These are phyloP conservation scores for Cynaeus angustus DNA, from an alignment of 2,888 invertebrate genomes.

Conservation along the genomic window DNA sequence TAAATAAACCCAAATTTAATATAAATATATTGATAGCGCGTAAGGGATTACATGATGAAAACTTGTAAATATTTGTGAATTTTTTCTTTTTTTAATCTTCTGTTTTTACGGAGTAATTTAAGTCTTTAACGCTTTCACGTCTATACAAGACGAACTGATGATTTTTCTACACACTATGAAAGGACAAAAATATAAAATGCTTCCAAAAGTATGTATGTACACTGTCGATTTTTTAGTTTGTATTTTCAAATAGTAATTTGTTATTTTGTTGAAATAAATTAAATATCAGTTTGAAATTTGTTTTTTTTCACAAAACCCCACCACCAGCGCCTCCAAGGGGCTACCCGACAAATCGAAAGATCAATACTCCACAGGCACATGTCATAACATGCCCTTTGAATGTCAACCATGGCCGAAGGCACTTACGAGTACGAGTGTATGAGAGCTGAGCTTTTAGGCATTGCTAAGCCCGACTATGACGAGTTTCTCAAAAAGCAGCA, in stretches of 20 bases:
- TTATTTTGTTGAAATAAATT: conserved; percentile 72
- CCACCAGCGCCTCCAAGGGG: neutral
- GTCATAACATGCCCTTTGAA: neutral
- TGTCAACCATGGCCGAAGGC: conserved; percentile 74
- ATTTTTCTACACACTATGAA: conserved; percentile 68
- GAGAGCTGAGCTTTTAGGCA: conserved; percentile 84
- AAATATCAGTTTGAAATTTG: conserved; percentile 66
- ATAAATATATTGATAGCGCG: conserved; percentile 60
- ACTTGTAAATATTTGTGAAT: conserved; percentile 69
- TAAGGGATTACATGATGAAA: conserved; percentile 58
- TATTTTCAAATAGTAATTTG: conserved; percentile 69
- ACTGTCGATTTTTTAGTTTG: conserved; percentile 71
- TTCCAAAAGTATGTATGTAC: conserved; percentile 68
- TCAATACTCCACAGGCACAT: conserved; percentile 9
- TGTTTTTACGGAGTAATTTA: conserved; percentile 65
- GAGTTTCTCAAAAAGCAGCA: conserved; percentile 78
- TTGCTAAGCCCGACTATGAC: conserved; percentile 79
- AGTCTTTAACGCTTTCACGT: conserved; percentile 65
- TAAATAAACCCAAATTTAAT: conserved; percentile 62
- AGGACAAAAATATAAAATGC: conserved; percentile 64
- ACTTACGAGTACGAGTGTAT: conserved; percentile 86
- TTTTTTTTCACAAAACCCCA: neutral
- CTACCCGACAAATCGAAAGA: neutral
- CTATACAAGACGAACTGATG: conserved; percentile 67
- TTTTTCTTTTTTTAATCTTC: conserved; percentile 63